Conservation (phyloP, 2,797 vertebrate genomes). For the Crenichthys baileyi region DNA sequence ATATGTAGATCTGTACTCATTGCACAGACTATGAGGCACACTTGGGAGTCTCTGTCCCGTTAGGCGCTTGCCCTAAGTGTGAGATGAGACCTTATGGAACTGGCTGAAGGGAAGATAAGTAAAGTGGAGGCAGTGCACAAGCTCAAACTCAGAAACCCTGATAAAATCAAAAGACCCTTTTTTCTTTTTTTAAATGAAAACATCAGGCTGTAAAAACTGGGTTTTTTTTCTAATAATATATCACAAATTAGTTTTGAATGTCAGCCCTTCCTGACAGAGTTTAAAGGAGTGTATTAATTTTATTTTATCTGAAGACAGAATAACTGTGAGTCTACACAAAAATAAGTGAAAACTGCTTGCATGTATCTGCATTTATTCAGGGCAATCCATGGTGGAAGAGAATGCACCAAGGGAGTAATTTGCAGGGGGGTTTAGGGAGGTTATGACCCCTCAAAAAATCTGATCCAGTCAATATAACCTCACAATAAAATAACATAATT, state of each 20-base stretch:
- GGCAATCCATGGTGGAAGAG: background rate
- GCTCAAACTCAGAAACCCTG: background rate
- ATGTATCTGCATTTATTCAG: background rate
- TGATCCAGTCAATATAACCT: no score
- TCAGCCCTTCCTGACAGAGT: no score
- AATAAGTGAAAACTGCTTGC: background rate
- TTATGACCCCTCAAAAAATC: no score
- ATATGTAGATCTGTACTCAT: background rate
- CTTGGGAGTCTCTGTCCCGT: background rate
- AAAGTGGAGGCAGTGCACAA: background rate
- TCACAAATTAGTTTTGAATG: no score
- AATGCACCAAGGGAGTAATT: background rate
- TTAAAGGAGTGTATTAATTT: background rate
- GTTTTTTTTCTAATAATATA: no score
- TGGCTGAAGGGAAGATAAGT: background rate
- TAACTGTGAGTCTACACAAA: background rate
- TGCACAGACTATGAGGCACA: background rate
- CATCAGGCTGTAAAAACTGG: background rate
- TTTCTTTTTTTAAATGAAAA: background rate
- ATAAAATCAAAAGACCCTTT: background rate
- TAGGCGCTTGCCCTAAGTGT: background rate
- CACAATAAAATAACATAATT: no score
- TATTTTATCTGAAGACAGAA: background rate
- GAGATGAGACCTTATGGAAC: background rate
- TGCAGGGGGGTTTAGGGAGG: no score